Evolutionary conservation across 2,797 vertebrate species (phyloP).

Genomic region (Enteromius paludinosus): DNA sequence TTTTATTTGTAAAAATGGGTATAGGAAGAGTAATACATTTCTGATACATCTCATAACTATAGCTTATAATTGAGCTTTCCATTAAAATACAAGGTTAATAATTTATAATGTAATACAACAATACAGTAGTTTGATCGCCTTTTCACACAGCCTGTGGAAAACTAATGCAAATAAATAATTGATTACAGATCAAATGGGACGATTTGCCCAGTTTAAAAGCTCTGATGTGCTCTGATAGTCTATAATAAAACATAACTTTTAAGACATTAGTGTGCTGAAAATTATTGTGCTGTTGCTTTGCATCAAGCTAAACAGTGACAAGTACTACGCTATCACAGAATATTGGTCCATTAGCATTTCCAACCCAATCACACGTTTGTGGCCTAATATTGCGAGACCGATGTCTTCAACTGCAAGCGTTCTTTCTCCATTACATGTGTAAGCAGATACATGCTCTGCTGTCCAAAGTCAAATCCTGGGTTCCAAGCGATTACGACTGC

Average conservation of each 20-base stretch:
- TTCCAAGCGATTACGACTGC: background rate
- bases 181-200: background rate
- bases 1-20: constrained; percentile 50
- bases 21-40: constrained; percentile 35
- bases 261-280: constrained; percentile 66
- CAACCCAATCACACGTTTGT: constrained; percentile 49
- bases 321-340: constrained; percentile 50
- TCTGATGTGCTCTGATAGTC: constrained; percentile 37
- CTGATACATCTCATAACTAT: constrained; percentile 35
- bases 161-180: constrained; percentile 32
- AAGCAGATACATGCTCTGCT: constrained; percentile 10
- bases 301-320: constrained; percentile 62
- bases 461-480: constrained; percentile 22
- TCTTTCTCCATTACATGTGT: constrained; percentile 20
- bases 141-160: constrained; percentile 40
- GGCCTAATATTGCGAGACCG: constrained; percentile 41
- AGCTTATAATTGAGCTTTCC: constrained; percentile 22
- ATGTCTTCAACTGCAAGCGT: constrained; percentile 14
- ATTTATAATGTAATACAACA: constrained; percentile 20
- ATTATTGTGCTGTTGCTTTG: constrained; percentile 66
- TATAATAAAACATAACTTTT: constrained; percentile 20
- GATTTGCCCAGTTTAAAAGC: constrained; percentile 9
- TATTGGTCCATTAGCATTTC: constrained; percentile 60
- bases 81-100: constrained; percentile 38
- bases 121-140: constrained; percentile 7